Conservation (phyloP, 2,888 invertebrate species). For the Orthosia incerta region DNA sequence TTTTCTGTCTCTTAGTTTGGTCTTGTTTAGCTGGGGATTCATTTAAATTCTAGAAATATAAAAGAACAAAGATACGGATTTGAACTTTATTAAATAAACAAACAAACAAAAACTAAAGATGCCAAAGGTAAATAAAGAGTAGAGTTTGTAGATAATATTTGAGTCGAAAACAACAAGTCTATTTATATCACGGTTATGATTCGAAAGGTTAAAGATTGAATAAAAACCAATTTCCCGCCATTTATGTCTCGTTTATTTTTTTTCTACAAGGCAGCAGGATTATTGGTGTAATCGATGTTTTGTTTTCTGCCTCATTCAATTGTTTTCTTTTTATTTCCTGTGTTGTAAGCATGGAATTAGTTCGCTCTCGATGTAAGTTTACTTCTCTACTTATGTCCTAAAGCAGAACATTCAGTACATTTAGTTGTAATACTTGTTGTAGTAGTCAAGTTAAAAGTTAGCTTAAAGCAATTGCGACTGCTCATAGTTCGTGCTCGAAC, state of each 20-base stretch:
- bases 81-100: conserved; percentile 32
- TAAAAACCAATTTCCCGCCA: conserved; percentile 20
- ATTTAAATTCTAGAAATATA: conserved; percentile 8
- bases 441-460: conserved; percentile 37
- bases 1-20: neutral
- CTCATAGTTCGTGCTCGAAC: conserved; percentile 29
- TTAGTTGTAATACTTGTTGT: conserved; percentile 25
- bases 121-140: conserved; percentile 41
- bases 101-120: conserved; percentile 45
- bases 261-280: conserved; percentile 15
- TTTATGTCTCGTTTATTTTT: conserved; percentile 17
- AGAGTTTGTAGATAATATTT: conserved; percentile 18
- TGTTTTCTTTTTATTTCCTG: conserved; percentile 21
- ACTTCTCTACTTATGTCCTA: conserved; percentile 43
- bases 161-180: conserved; percentile 37
- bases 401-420: conserved; percentile 43
- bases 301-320: too few species aligned
- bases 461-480: conserved; percentile 36
- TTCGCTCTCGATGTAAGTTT: conserved; percentile 40
- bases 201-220: conserved; percentile 47
- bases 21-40: neutral
- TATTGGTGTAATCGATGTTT: too few species aligned
- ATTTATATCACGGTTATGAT: conserved; percentile 34
- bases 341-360: conserved; percentile 45
- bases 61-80: neutral